Conservation (phyloP, 1,140 invertebrate genomes). For the Chlorops oryzae region DNA sequence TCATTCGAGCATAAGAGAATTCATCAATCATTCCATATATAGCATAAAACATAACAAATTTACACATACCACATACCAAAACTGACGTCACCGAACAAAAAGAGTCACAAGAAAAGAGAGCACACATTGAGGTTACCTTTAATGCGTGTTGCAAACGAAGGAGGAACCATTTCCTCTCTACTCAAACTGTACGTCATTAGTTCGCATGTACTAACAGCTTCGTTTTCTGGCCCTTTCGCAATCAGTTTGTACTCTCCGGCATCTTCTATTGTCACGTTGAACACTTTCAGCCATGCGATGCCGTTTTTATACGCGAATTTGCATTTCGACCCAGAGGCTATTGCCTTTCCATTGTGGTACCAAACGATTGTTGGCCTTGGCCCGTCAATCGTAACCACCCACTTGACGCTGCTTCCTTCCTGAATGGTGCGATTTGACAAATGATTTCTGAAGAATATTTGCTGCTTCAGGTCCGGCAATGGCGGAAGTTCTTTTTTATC, state of each 20-base stretch:
- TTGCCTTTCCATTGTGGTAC: conserved; percentile 56
- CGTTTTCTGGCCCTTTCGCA: conserved; percentile 55
- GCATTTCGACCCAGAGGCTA: conserved; percentile 47
- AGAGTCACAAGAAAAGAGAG: no score
- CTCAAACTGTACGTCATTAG: conserved; percentile 39
- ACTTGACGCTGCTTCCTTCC: conserved; percentile 57
- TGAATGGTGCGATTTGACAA: conserved; percentile 61
- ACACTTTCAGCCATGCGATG: conserved; percentile 60
- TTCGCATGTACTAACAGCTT: conserved; percentile 42
- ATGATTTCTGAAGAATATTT: conserved; percentile 66
- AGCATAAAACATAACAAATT: not conserved
- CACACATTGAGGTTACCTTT: conserved; percentile 36
- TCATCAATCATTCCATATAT: not conserved
- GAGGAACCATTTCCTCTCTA: conserved; percentile 31
- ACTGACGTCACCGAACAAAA: no score
- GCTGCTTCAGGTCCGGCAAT: conserved; percentile 50
- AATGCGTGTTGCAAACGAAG: conserved; percentile 41
- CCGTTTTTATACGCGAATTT: conserved; percentile 54
- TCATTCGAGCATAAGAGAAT: not conserved
- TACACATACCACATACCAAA: no score
- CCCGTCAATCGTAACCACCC: conserved; percentile 71
- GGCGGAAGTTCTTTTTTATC: conserved; percentile 32
- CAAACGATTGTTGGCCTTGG: conserved; percentile 67
- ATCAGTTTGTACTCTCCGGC: conserved; percentile 57
- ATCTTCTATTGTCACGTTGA: conserved; percentile 52